Percentiles rank a stretch among this genome's conserved stretches.
Conservation (phyloP, 2,797 vertebrate species). For the Neostethus bicornis region DNA sequence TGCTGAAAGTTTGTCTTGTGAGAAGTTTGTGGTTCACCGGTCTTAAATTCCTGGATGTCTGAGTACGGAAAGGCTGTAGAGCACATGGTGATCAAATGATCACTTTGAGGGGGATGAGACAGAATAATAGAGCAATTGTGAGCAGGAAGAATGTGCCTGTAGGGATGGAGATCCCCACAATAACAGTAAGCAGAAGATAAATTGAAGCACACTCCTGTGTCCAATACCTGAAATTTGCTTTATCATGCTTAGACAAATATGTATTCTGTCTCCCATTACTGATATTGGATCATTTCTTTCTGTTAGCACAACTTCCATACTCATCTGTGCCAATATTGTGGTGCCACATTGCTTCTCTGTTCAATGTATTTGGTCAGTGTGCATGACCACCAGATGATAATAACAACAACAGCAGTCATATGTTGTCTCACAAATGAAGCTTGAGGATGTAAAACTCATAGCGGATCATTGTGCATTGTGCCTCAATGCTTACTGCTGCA, state of each 20-base stretch:
- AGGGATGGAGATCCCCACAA: conserved; percentile 39
- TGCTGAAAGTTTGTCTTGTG: conserved; percentile 16
- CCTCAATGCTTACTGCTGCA: conserved; percentile 57
- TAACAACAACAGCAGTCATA: conserved; percentile 72
- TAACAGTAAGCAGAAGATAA: conserved; percentile 16
- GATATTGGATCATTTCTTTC: conserved; percentile 8
- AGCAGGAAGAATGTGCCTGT: conserved; percentile 34
- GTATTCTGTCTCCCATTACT: background rate
- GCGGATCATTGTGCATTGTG: conserved; percentile 70
- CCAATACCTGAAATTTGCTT: conserved; percentile 2
- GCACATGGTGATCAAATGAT: conserved; percentile 85
- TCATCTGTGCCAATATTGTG: conserved; percentile 23
- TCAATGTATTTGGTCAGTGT: conserved; percentile 50
- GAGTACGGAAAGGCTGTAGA: conserved; percentile 50
- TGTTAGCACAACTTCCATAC: conserved; percentile 9
- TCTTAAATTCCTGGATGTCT: conserved; percentile 53
- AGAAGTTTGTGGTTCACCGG: conserved; percentile 11
- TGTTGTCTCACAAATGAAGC: conserved; percentile 52
- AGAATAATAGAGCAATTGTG: conserved; percentile 76
- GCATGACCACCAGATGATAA: conserved; percentile 73
- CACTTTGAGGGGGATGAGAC: conserved; percentile 43
- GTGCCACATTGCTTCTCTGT: conserved; percentile 26
- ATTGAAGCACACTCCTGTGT: conserved; percentile 13
- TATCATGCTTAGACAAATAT: background rate
- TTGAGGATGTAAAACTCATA: conserved; percentile 55